Evolutionary conservation across 2,888 invertebrate species (phyloP).

Genomic region (Dexiosoma caninum): DNA sequence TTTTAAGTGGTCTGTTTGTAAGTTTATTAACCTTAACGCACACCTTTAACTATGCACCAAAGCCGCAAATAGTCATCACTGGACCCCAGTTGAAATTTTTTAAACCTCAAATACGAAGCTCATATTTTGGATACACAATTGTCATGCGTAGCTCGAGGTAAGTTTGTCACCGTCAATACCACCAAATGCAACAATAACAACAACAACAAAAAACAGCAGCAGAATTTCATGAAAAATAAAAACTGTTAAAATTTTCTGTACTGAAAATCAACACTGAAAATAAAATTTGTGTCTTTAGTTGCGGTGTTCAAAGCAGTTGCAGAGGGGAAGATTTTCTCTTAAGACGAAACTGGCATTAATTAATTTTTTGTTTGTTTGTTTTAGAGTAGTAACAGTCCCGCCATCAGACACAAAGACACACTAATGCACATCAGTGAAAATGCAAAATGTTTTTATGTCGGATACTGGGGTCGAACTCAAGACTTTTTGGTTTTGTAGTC

Average conservation of each 20-base stretch:
- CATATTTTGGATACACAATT: slow-evolving; percentile 62
- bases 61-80: slow-evolving; percentile 58
- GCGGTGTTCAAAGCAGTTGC: no score
- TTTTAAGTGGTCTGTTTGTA: slow-evolving; percentile 45
- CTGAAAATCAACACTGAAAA: not conserved
- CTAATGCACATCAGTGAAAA: no score
- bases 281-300: no score
- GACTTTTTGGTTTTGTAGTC: not conserved
- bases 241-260: not conserved
- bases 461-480: no score
- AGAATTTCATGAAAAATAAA: not conserved
- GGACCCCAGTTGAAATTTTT: slow-evolving; percentile 56
- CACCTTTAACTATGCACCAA: slow-evolving; percentile 60
- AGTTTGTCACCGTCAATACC: slow-evolving; percentile 37
- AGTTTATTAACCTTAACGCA: slow-evolving; percentile 55
- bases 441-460: no score
- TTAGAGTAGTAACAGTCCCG: no score
- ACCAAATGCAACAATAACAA: not conserved
- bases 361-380: no score
- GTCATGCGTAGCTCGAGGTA: slow-evolving; percentile 61
- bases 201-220: not conserved
- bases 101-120: slow-evolving; percentile 55
- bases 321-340: no score
- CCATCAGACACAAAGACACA: no score
- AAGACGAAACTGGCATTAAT: no score